Percentiles rank a stretch among this genome's conserved stretches.
These are phyloP conservation scores for Erebia palarica DNA, from an alignment of 2,888 invertebrate genomes.

Conservation along the genomic window DNA sequence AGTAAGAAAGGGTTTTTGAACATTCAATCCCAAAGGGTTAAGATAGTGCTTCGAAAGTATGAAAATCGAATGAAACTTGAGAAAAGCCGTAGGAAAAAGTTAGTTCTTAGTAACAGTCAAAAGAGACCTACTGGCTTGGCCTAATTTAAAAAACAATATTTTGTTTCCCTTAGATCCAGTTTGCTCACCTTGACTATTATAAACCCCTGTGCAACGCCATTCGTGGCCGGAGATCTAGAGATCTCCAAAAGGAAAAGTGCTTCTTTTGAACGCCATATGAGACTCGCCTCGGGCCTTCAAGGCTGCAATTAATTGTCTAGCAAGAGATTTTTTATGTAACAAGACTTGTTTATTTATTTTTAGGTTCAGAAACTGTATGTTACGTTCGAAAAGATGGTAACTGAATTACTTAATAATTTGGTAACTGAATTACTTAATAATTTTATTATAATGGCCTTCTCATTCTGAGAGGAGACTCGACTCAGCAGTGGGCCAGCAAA, in stretches of 20 bases:
- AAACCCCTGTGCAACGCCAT: constrained; percentile 3
- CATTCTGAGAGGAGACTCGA: too few species aligned
- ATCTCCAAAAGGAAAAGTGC: constrained; percentile 16
- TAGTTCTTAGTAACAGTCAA: too few species aligned
- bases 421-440: background rate
- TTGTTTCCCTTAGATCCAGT: background rate
- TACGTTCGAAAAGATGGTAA: background rate
- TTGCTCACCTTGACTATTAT: constrained; percentile 7
- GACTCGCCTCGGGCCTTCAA: constrained; percentile 18
- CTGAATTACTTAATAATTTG: background rate
- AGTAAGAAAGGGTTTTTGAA: too few species aligned
- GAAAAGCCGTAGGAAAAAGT: too few species aligned
- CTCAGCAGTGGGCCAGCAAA: too few species aligned
- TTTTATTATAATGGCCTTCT: too few species aligned
- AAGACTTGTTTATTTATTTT: background rate
- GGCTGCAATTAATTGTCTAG: constrained; percentile 16
- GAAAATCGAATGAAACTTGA: too few species aligned
- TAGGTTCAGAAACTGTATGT: background rate
- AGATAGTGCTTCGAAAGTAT: too few species aligned
- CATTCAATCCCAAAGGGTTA: too few species aligned
- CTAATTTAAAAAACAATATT: background rate
- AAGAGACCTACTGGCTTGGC: background rate
- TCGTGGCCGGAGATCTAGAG: constrained; percentile 13
- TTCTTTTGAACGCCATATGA: constrained; percentile 18
- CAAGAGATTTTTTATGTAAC: background rate